Evolutionary conservation across 92 coral and sea anemone species (phyloP), one percentile per base, ranked within the genome.

Genomic region (Parazoanthus swiftii): DNA sequence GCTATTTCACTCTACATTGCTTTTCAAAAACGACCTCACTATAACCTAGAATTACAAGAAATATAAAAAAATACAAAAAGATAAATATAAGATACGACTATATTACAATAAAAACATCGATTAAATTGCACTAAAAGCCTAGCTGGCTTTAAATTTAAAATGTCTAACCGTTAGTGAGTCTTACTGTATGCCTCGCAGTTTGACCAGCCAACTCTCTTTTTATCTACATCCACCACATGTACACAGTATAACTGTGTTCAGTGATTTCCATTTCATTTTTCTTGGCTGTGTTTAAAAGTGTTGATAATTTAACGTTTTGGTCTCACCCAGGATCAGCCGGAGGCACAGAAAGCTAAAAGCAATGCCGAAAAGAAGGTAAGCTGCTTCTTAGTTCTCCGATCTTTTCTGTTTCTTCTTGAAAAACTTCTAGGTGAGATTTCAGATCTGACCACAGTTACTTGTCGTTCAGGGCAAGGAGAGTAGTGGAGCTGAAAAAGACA

Each of bases 401-500:
- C 25, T 38, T 21, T 44, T 46, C 8, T 65, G 8, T 63, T 29
- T 26, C 5, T 18, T 77, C 33, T 10, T 46, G 42, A 56, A 10
- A 7, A 20, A 11, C 14, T 20, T 20, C 51, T 29, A 23, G 9
- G 81, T 11, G 11, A 48, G 18, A 4, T 13, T 75, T 44, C 46
- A 35, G 25, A 63, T 8, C 25, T 58, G 35, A 76, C 5, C 51
- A n/a, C 36, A 36, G 2, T 43, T 44, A 25, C 48, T 77, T 76
- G 37, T 18, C n/a, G 44, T 63, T 29, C 59, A 88, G 78, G 65
- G 54, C 20, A 38, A 87, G 35, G 82, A 54, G 36, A 13, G n/a
- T 42, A 3, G 87, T 48, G 79, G 67, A 84, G 79, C 63, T 6
- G 97, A 92, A 85, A 94, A 84, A 58, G 96, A 92, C 50, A 94